phyloP scores from a whole-genome alignment of 2,113 vertebrate genomes.

The Phaetusa simplex region DNA sequence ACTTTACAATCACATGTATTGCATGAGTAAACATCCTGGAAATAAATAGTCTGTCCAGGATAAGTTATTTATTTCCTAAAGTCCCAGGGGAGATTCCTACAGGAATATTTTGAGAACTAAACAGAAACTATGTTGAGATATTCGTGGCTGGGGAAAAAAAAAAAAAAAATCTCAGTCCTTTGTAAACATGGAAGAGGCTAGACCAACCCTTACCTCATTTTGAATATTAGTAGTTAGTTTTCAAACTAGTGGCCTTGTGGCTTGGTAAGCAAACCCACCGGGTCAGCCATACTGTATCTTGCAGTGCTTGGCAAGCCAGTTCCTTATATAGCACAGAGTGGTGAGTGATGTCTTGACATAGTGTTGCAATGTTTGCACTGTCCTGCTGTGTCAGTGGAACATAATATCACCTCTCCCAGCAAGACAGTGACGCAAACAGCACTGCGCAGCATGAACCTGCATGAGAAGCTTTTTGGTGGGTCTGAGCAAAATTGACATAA shows the following conservation, averaged over 20 bases:
- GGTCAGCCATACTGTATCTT: not conserved
- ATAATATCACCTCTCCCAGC: not conserved
- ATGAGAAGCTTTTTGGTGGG: not conserved
- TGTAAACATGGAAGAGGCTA: slow-evolving; percentile 20
- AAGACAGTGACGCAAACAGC: not conserved
- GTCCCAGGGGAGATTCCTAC: slow-evolving; percentile 20
- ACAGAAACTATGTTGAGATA: slow-evolving; percentile 58
- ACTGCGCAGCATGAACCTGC: not conserved
- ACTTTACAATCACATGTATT: slow-evolving; percentile 60
- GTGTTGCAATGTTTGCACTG: not conserved
- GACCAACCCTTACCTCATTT: slow-evolving; percentile 33
- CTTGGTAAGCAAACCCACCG: not conserved
- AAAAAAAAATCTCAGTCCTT: not conserved
- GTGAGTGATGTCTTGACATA: not conserved
- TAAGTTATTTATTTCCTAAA: slow-evolving; percentile 66
- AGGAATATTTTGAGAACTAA: slow-evolving; percentile 55
- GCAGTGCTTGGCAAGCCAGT: not conserved
- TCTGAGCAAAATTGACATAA: not conserved
- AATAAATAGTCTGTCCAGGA: slow-evolving; percentile 65
- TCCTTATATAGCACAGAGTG: slow-evolving; percentile 9
- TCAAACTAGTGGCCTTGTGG: slow-evolving; percentile 18
- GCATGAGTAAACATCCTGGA: slow-evolving; percentile 57
- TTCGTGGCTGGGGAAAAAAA: not conserved
- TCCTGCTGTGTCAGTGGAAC: not conserved
- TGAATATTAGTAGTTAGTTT: slow-evolving; percentile 43